Evolutionary conservation across 2,888 invertebrate species (phyloP).

Genomic region (Spodoptera littoralis): DNA sequence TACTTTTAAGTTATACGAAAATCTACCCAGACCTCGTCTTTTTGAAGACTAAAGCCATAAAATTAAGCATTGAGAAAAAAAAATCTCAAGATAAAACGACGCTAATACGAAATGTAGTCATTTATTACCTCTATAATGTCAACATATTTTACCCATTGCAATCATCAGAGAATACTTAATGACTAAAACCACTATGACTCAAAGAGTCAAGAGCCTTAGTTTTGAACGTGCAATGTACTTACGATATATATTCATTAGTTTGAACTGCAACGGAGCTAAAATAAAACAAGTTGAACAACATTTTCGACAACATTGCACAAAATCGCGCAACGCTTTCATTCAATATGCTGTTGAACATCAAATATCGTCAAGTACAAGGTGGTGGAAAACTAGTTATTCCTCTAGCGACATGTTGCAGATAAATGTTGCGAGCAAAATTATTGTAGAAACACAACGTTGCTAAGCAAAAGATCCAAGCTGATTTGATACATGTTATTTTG

Average conservation of each 20-base stretch:
- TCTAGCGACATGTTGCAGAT: too few species aligned
- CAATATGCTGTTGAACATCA: too few species aligned
- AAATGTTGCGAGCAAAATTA: too few species aligned
- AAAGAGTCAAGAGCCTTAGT: slow-evolving; percentile 11
- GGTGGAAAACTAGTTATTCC: too few species aligned
- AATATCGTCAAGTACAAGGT: too few species aligned
- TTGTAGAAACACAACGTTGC: too few species aligned
- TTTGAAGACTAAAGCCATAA: background rate
- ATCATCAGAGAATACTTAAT: slow-evolving; percentile 31
- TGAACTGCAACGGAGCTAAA: slow-evolving; percentile 12
- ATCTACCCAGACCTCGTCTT: background rate
- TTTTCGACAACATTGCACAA: too few species aligned
- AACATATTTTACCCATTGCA: slow-evolving; percentile 28
- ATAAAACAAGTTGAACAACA: slow-evolving; percentile 19
- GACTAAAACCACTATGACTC: slow-evolving; percentile 21
- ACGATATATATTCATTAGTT: slow-evolving; percentile 24
- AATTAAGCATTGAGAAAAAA: background rate
- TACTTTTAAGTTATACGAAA: too few species aligned
- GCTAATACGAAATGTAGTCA: slow-evolving; percentile 26
- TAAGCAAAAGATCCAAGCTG: too few species aligned
- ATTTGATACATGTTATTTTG: too few species aligned
- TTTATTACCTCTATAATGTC: slow-evolving; percentile 29
- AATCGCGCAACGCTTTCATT: too few species aligned
- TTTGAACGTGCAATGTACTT: slow-evolving; percentile 7
- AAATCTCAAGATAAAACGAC: slow-evolving; percentile 24